Conservation (phyloP, 1,140 invertebrate species). For the Hydropsyche tenuis region DNA sequence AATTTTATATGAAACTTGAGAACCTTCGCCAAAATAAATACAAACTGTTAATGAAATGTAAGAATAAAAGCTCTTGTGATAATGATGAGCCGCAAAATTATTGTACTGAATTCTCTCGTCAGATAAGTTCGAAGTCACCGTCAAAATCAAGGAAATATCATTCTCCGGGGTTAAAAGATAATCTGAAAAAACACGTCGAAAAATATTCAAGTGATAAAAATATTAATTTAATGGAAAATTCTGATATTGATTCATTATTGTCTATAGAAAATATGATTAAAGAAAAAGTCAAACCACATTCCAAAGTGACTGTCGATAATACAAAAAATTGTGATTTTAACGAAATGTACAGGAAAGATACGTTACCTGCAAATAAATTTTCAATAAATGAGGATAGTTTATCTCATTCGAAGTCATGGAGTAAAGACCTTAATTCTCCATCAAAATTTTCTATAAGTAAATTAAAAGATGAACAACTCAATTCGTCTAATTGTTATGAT, state of each 20-base stretch:
- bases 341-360: no score
- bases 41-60: slow-evolving; percentile 54
- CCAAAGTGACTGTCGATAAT: neutral
- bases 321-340: neutral
- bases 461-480: neutral
- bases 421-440: slow-evolving; percentile 54
- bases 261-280: slow-evolving; percentile 28
- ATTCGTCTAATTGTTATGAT: no score
- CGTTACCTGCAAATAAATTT: neutral
- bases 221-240: slow-evolving; percentile 1
- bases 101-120: no score
- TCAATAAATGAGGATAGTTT: slow-evolving; percentile 56
- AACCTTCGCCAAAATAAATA: slow-evolving; percentile 70
- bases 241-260: slow-evolving; percentile 32
- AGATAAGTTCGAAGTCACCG: no score
- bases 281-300: slow-evolving; percentile 11
- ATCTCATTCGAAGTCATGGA: slow-evolving; percentile 60
- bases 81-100: neutral
- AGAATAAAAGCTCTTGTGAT: neutral
- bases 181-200: neutral
- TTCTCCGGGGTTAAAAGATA: neutral
- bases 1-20: slow-evolving; percentile 71
- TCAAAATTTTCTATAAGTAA: slow-evolving; percentile 45
- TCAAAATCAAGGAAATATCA: neutral
- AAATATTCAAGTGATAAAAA: slow-evolving; percentile 26